Conservation (phyloP, 2,797 vertebrate species). For the Chaenodraco wilsoni region DNA sequence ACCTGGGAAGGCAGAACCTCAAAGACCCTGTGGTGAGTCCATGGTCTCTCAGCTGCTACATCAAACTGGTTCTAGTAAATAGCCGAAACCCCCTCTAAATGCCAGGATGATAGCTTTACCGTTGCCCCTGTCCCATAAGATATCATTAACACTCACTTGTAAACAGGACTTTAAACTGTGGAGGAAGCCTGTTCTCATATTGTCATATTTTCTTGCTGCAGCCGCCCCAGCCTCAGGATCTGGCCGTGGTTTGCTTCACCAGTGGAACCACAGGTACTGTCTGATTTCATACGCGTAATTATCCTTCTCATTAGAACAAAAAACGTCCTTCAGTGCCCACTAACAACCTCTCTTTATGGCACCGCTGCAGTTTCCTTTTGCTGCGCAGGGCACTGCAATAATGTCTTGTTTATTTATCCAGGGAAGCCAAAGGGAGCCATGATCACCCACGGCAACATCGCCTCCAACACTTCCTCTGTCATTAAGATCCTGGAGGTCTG, state of each 20-base stretch:
- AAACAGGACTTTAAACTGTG: slow-evolving; percentile 53
- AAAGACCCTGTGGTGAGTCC: slow-evolving; percentile 83
- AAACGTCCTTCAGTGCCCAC: slow-evolving; percentile 73
- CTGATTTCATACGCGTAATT: slow-evolving; percentile 68
- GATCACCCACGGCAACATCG: slow-evolving; percentile 90
- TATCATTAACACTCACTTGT: slow-evolving; percentile 72
- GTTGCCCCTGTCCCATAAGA: slow-evolving; percentile 60
- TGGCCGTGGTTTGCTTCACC: slow-evolving; percentile 88
- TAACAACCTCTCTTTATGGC: slow-evolving; percentile 71
- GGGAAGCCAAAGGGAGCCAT: slow-evolving; percentile 89
- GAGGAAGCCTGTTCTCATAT: slow-evolving; percentile 64
- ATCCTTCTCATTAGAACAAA: slow-evolving; percentile 58
- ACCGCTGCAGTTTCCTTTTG: slow-evolving; percentile 74
- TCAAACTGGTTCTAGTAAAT: slow-evolving; percentile 60
- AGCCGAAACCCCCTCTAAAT: slow-evolving; percentile 57
- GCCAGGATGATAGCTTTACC: slow-evolving; percentile 53
- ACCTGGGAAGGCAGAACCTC: slow-evolving; percentile 83
- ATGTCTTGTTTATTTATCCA: slow-evolving; percentile 83
- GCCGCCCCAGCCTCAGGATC: slow-evolving; percentile 85
- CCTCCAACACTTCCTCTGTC: slow-evolving; percentile 87
- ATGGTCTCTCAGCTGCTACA: slow-evolving; percentile 33
- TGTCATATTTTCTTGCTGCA: slow-evolving; percentile 71
- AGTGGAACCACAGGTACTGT: slow-evolving; percentile 87
- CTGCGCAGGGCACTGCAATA: slow-evolving; percentile 66
- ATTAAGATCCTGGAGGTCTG: slow-evolving; percentile 89